These are phyloP conservation scores for Osmerus eperlanus DNA, from an alignment of 2,113 vertebrate genomes.

Conservation along the genomic window DNA sequence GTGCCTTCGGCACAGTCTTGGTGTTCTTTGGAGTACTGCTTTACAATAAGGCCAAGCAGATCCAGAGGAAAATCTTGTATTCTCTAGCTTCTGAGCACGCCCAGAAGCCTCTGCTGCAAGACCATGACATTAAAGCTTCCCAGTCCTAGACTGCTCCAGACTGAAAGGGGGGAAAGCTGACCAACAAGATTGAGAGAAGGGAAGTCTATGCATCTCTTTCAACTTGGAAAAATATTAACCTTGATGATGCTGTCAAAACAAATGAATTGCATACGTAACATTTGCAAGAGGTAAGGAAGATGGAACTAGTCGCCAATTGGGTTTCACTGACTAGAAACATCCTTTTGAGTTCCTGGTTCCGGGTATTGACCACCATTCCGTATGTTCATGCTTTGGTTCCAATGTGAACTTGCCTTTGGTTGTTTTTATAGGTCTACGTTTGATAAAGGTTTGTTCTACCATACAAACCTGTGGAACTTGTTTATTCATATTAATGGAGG, in stretches of 20 bases:
- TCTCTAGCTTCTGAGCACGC: constrained; percentile 67
- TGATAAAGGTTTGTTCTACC: neutral
- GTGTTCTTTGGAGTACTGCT: constrained; percentile 86
- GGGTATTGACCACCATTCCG: neutral
- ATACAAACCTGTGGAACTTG: neutral
- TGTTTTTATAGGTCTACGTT: neutral
- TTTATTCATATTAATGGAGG: neutral
- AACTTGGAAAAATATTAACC: too few species aligned
- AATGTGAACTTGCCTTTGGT: neutral
- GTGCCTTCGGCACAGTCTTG: constrained; percentile 79
- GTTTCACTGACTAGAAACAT: neutral
- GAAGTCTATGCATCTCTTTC: too few species aligned
- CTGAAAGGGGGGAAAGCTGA: neutral
- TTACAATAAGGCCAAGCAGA: constrained; percentile 89
- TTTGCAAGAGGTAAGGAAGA: too few species aligned
- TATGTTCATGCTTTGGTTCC: neutral
- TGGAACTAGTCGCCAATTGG: too few species aligned
- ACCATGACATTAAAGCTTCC: constrained; percentile 48
- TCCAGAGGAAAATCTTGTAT: constrained; percentile 76
- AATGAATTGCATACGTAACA: too few species aligned
- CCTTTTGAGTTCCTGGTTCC: neutral
- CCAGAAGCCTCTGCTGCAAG: constrained; percentile 50
- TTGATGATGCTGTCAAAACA: too few species aligned
- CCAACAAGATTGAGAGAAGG: too few species aligned
- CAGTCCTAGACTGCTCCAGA: constrained; percentile 20